A percentile compares a stretch with the other conserved stretches of the same genome.
These are phyloP conservation scores for Lepidocyrtoides sp. DNA, from an alignment of 2,888 invertebrate genomes.

Conservation along the genomic window DNA sequence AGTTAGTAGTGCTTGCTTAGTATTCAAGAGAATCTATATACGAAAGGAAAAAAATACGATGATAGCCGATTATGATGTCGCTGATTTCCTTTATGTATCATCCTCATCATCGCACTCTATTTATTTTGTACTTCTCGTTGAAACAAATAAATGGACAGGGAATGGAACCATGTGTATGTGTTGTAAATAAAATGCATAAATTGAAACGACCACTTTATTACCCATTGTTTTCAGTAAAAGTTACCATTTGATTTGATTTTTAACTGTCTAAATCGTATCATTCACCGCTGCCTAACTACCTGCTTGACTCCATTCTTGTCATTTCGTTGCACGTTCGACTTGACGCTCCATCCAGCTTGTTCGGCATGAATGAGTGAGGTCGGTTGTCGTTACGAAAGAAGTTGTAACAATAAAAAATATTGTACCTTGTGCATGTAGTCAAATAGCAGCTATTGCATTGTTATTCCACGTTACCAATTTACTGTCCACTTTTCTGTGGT, in stretches of 20 bases:
- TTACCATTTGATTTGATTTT: constrained; percentile 74
- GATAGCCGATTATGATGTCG: constrained; percentile 64
- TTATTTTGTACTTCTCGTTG: not conserved
- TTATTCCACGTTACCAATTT: constrained; percentile 3
- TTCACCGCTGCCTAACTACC: constrained; percentile 40
- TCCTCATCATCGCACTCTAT: constrained; percentile 26
- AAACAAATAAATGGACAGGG: not conserved
- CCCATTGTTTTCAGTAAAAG: constrained; percentile 75
- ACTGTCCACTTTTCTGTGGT: not conserved
- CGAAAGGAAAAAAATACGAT: constrained; percentile 15
- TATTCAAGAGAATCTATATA: constrained; percentile 59
- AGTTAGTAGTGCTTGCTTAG: constrained; percentile 64
- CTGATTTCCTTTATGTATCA: constrained; percentile 56
- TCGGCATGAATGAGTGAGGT: constrained; percentile 60
- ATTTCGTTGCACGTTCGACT: constrained; percentile 4
- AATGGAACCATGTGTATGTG: not conserved
- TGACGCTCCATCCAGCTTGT: not conserved
- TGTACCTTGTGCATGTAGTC: too few relatives aligned
- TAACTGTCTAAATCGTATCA: constrained; percentile 69
- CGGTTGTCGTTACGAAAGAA: constrained; percentile 46
- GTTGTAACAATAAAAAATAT: constrained; percentile 67
- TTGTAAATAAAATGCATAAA: constrained; percentile 52
- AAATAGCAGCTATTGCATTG: not conserved
- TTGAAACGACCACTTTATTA: constrained; percentile 81
- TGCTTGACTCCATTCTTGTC: constrained; percentile 62